Percentiles rank a stretch among this genome's conserved stretches.
Evolutionary conservation across 2,113 vertebrate genomes (phyloP).

Genomic region (Aythya baeri): DNA sequence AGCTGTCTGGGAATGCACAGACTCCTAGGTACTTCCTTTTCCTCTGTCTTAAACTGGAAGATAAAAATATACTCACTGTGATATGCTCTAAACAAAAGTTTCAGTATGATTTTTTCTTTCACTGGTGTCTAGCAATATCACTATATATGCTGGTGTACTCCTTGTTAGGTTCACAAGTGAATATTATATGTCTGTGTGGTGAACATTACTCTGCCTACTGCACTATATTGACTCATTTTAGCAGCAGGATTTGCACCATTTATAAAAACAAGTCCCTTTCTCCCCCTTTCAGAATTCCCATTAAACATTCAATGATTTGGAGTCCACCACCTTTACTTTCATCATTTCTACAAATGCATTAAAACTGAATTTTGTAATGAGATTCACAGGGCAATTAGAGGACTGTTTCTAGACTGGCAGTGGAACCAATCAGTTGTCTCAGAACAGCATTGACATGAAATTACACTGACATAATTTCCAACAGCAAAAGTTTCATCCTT

Average conservation of each 20-base stretch:
- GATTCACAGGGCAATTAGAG: background rate
- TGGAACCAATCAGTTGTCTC: background rate
- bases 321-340: background rate
- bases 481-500: background rate
- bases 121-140: background rate
- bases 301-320: background rate
- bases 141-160: background rate
- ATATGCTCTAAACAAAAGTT: background rate
- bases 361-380: background rate
- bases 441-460: background rate
- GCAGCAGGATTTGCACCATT: background rate
- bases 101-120: background rate
- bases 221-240: background rate
- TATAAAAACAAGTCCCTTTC: background rate
- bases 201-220: background rate
- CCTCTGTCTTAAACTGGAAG: background rate
- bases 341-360: background rate
- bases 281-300: background rate
- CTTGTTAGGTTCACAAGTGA: background rate
- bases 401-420: background rate
- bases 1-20: background rate
- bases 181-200: background rate
- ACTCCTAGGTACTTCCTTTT: accelerated
- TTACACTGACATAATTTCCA: background rate
- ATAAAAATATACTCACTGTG: background rate